Base-by-base conservation (phyloP, 2,113 vertebrate species). In the Silurus asotus region DNA sequence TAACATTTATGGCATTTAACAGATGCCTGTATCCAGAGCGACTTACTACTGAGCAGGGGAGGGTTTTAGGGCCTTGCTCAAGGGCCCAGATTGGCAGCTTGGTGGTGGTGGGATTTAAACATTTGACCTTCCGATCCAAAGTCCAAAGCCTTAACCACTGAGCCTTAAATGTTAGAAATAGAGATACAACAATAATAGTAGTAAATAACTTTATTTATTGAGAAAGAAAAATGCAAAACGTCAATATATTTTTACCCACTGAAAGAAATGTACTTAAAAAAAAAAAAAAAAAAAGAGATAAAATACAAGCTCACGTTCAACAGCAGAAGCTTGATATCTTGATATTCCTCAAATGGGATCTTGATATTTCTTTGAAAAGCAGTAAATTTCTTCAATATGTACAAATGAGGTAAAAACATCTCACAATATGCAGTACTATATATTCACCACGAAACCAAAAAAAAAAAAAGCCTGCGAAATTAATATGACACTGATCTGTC, bases 401-500 rank as follows among this genome's bases (percentile, higher is more conserved):
- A 95, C 94, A 95, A 93, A 94, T 91, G 90, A 94, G 92, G 94
- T 94, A 94, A 93, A 94, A 94, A 93, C 91, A 93, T 88, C 90
- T 93, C 92, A 94, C 93, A 89, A 92, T 90, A 93, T 91, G 92
- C 84, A 89, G 74, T 78, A 90, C 82, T 93, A 88, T 91, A 93
- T 91, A 93, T 89, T 89, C 90, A 78, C 87, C 91, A 94, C 91
- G 94, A 91, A 93, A 56, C 8, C 2, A 56, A 8, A 94, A 91
- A 93, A 94, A 84, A 91, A 78, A 93, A 90, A 93, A 93, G 91
- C 92, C 3, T 85, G 89, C 87, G 91, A 90, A 93, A 92, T 91
- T 87, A 92, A 87, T 90, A 56, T 37, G 76, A 86, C 88, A 84
- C 56, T 65, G 78, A 83, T 83, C 76, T 78, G 82, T 58, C 82